These are phyloP conservation scores for Rhea pennata DNA, from an alignment of 2,113 vertebrate genomes.

Conservation along the genomic window DNA sequence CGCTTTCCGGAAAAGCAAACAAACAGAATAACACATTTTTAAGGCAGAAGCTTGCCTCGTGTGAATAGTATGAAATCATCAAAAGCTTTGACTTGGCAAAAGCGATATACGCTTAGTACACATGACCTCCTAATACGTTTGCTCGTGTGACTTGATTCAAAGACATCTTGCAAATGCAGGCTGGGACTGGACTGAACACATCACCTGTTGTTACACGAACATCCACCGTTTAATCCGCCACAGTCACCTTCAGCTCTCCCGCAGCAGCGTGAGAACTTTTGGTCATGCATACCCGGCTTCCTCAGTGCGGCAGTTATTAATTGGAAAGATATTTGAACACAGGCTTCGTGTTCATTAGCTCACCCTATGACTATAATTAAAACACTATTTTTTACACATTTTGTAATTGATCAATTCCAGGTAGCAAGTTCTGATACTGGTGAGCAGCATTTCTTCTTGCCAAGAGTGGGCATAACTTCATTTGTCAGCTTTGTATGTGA, in stretches of 20 bases:
- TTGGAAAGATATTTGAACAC: background rate
- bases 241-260: background rate
- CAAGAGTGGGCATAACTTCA: background rate
- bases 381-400: background rate
- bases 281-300: rapidly evolving
- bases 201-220: background rate
- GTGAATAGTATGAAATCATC: background rate
- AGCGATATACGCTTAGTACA: background rate
- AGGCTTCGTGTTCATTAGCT: background rate
- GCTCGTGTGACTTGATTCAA: background rate
- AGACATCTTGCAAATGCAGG: background rate
- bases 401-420: background rate
- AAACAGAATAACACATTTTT: background rate
- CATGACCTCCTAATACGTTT: background rate
- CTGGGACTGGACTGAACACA: background rate
- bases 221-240: background rate
- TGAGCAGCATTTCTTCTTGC: background rate
- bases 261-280: background rate
- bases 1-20: background rate
- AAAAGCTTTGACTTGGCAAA: background rate
- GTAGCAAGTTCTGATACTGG: background rate
- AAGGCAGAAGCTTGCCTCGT: background rate
- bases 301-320: background rate
- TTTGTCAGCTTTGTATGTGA: background rate
- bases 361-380: background rate